phyloP scores from a whole-genome alignment of 23 tunicate species.

The Oikopleura dioica region DNA sequence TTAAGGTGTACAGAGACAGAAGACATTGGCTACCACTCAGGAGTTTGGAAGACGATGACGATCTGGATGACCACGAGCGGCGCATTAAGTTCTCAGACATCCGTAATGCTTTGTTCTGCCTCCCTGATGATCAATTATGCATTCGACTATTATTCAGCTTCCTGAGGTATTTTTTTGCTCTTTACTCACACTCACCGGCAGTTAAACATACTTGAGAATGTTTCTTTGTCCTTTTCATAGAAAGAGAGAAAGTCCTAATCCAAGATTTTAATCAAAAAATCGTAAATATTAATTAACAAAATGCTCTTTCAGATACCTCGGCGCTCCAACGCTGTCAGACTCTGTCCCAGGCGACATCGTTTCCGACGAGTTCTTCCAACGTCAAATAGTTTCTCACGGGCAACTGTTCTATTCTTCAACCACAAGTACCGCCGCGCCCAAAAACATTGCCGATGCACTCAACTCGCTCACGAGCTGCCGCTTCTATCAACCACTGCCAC shows the following conservation, averaged over 20 bases:
- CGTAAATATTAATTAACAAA: no score
- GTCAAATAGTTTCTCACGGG: neutral
- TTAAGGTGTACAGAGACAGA: neutral
- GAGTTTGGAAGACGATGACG: neutral
- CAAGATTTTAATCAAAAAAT: no score
- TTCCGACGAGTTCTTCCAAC: neutral
- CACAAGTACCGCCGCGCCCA: neutral
- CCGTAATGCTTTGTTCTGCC: neutral
- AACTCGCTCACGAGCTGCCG: neutral
- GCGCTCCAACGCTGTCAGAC: constrained; percentile 3
- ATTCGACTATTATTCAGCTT: neutral
- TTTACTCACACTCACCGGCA: no score
- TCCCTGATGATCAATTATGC: constrained; percentile 10
- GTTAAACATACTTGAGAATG: no score
- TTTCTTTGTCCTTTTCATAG: no score
- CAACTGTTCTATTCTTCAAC: neutral
- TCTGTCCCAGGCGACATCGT: neutral
- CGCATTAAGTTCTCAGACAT: neutral
- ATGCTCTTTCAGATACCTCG: neutral
- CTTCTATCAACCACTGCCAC: neutral
- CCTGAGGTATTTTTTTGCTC: no score
- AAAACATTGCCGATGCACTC: neutral
- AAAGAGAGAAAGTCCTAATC: no score
- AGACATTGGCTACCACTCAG: neutral
- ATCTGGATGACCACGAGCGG: neutral